These are phyloP conservation scores for Campaea margaritaria DNA, from an alignment of 2,888 invertebrate species.

Conservation along the genomic window DNA sequence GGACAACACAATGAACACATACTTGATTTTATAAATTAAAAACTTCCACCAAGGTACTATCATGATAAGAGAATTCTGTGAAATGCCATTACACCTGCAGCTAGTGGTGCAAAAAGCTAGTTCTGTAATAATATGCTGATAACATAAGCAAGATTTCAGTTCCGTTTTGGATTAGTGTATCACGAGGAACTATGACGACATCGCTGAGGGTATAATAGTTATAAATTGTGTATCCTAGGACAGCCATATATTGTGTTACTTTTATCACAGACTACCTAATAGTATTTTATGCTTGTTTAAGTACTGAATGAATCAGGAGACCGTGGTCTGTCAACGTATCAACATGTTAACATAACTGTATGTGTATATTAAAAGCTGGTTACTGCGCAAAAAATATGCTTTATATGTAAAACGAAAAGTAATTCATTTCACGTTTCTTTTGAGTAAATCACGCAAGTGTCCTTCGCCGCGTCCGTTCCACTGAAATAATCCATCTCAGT, in stretches of 20 bases:
- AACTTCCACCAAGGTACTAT: too few species aligned
- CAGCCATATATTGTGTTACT: background rate
- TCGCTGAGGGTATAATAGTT: conserved; percentile 17
- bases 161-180: conserved; percentile 28
- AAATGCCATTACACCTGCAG: too few species aligned
- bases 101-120: background rate
- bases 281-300: conserved; percentile 1
- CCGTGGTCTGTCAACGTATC: too few species aligned
- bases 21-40: background rate
- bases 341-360: too few species aligned
- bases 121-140: conserved; percentile 20
- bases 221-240: conserved; percentile 25
- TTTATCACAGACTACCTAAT: too few species aligned
- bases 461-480: conserved; percentile 38
- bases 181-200: conserved; percentile 34
- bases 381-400: conserved; percentile 5
- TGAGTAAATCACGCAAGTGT: conserved; percentile 36
- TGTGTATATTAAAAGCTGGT: too few species aligned
- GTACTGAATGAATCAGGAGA: background rate
- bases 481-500: conserved; percentile 49
- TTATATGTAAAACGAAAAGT: conserved; percentile 20
- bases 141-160: conserved; percentile 18
- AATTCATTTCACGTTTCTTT: conserved; percentile 27
- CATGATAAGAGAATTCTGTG: too few species aligned
- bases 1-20: background rate